Conservation (phyloP, 2,113 vertebrate genomes). For the Lutjanus erythropterus region DNA sequence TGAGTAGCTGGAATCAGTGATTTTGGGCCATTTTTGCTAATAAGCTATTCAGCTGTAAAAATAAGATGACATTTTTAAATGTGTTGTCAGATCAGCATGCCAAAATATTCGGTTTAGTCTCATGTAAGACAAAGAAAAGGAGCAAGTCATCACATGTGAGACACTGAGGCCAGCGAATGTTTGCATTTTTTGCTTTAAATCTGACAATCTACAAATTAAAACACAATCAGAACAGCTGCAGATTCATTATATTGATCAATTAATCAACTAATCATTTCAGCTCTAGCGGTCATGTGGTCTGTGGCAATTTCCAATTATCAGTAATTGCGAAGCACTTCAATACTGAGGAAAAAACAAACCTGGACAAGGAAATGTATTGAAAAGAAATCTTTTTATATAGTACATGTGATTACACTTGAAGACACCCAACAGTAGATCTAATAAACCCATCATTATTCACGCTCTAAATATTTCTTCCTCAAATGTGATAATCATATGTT, state of each 20-base stretch:
- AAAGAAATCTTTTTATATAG: conserved; percentile 79
- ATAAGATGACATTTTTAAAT: background rate
- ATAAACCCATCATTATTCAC: conserved; percentile 77
- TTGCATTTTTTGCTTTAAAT: background rate
- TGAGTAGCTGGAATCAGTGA: background rate
- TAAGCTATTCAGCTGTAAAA: background rate
- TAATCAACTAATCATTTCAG: background rate
- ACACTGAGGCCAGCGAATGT: background rate
- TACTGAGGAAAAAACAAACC: conserved; percentile 33
- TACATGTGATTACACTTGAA: conserved; percentile 82
- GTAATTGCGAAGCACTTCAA: background rate
- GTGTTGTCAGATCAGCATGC: background rate
- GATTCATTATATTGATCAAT: background rate
- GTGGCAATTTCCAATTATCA: background rate
- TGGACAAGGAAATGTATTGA: conserved; percentile 58
- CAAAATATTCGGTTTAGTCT: background rate
- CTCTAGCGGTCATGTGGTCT: background rate
- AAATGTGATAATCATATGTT: conserved; percentile 83
- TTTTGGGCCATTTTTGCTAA: background rate
- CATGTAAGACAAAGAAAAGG: background rate
- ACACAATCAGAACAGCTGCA: background rate
- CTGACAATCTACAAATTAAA: too few species aligned
- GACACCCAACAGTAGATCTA: conserved; percentile 72
- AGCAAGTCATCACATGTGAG: background rate
- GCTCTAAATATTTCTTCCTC: conserved; percentile 67